Percentiles rank a stretch among this genome's conserved stretches.
Evolutionary conservation across 1,140 invertebrate genomes (phyloP).

Genomic region (Apolygus lucorum): DNA sequence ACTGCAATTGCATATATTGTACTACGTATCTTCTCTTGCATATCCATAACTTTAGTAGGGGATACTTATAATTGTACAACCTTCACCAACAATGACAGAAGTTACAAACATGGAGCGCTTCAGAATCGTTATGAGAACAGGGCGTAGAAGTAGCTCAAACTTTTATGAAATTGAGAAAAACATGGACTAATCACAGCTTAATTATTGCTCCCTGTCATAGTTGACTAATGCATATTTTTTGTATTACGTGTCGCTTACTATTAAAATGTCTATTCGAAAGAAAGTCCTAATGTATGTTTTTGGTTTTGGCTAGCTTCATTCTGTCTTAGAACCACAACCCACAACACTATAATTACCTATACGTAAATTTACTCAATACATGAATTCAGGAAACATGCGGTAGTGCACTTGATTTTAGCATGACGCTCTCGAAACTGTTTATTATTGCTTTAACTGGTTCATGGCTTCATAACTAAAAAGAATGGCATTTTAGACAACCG

Average conservation of each 20-base stretch:
- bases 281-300: not conserved
- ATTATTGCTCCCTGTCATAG: not conserved
- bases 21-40: too few relatives aligned
- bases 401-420: conserved; percentile 4
- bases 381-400: not conserved
- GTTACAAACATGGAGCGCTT: too few relatives aligned
- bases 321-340: not conserved
- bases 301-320: not conserved
- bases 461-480: conserved; percentile 5
- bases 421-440: conserved; percentile 6
- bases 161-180: too few relatives aligned
- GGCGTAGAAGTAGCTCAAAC: too few relatives aligned
- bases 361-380: too few relatives aligned
- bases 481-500: not conserved
- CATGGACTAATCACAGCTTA: not conserved
- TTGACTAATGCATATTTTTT: not conserved
- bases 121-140: too few relatives aligned
- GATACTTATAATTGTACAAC: too few relatives aligned
- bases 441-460: conserved; percentile 3
- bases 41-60: too few relatives aligned
- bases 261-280: not conserved
- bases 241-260: not conserved
- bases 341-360: not conserved
- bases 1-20: too few relatives aligned
- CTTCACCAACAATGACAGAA: too few relatives aligned